Percentiles rank a stretch among this genome's conserved stretches.
Conservation (phyloP, 2,888 invertebrate species). For the Incurvaria masculella region DNA sequence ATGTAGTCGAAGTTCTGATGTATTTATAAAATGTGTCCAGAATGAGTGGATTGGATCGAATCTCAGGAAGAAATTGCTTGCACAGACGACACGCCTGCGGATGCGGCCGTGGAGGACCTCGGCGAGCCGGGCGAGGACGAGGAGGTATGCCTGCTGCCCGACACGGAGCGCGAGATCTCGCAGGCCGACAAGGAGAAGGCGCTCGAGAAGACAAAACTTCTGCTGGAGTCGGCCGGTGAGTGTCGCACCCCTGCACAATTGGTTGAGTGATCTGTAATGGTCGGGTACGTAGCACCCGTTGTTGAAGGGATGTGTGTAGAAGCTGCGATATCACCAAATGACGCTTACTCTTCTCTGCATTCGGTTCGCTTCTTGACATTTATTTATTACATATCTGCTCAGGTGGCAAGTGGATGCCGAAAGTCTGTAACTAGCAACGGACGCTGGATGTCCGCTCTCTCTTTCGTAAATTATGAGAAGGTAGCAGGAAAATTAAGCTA, state of each 20-base stretch:
- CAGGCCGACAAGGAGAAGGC: constrained; percentile 66
- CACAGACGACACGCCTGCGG: constrained; percentile 21
- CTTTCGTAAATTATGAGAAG: too few relatives aligned
- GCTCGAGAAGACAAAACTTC: constrained; percentile 36
- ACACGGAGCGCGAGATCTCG: constrained; percentile 63
- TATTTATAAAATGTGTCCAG: too few relatives aligned
- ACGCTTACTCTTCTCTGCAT: neutral
- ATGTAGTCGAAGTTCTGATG: too few relatives aligned
- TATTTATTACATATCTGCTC: neutral
- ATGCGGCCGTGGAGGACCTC: constrained; percentile 28
- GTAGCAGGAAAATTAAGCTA: too few relatives aligned
- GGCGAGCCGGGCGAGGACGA: constrained; percentile 63
- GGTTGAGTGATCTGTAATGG: neutral
- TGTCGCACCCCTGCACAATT: neutral
- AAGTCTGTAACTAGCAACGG: too few relatives aligned
- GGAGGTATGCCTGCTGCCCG: constrained; percentile 66
- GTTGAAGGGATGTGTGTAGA: too few relatives aligned
- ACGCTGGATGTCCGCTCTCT: too few relatives aligned
- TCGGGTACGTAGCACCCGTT: too few relatives aligned
- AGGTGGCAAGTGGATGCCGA: too few relatives aligned
- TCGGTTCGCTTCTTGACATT: neutral
- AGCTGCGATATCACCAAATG: too few relatives aligned
- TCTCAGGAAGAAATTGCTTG: too few relatives aligned
- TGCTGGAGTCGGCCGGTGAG: constrained; percentile 28
- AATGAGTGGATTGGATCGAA: too few relatives aligned